Base-by-base conservation (phyloP, 2,888 invertebrate species). In the Drosophila limbata region DNA sequence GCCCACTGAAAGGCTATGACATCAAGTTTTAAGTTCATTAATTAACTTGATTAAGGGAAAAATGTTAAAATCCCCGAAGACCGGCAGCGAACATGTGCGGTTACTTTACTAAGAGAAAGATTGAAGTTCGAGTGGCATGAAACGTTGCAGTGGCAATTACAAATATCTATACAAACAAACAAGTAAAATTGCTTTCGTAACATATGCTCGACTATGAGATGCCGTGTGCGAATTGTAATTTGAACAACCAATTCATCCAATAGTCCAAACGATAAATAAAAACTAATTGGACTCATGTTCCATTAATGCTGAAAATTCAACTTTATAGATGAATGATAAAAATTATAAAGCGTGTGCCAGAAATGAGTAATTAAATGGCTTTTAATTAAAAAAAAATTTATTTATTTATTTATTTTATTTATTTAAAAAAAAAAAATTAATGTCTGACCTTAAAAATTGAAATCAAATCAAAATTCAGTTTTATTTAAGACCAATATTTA, bases 41-140 rank as follows among this genome's bases (percentile, higher is more conserved):
- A 86, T 83, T 66, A 76, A 85, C 75, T 85, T 69, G 74, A 76
- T 83, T 83, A 80, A 78, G 21, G 45, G 65, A 69, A 67, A 67
- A 69, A 77, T 72, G 68, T 70, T 75, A 68, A 78, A 75, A 77
- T 69, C 50, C 63, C 64, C 67, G 40, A 75, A 66, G 79, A 68
- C 68, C 79, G 44, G 19, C 8, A 47, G 42, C 51, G 25, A 17
- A 56, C 57, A 66, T 62, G 42, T 51, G 67, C 31, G 48, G 48
- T 55, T 25, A 59, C 37, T 47, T 69, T 59, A 35, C 28, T 59
- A 28, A 17, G 52, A 47, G 51, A 60, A 53, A 60, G 13, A 57
- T 59, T 59, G 59, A 59, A 48, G 37, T 48, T 15, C 33, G 35
- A 67, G 64, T 44, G 35, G 37, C 57, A 59, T 35, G 59, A 37